Evolutionary conservation across 2,888 invertebrate species (phyloP), one percentile per base, ranked within the genome.

Genomic region (Ariolimax columbianus): DNA sequence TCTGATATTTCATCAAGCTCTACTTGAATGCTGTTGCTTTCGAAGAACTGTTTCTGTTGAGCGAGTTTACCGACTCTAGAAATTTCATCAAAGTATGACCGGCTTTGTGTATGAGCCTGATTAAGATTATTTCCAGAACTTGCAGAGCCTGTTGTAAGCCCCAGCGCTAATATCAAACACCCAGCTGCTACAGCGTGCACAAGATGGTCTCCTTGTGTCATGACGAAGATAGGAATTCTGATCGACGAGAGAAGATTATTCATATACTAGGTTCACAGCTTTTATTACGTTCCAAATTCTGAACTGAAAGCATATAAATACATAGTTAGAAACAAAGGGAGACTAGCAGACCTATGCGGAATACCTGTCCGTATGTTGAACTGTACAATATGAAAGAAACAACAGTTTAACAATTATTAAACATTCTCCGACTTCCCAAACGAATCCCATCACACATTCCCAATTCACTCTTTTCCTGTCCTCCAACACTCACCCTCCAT

Each of bases 41-140:
- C 43, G 9, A 73, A 47, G 40, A n/a, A 26, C n/a, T 73, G 26
- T n/a, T 4, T 43, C 1, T 43, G 73, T 43, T 73, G 43, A 43
- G 73, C 26, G 1, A 73, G n/a, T 14, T 30, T 73, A 30, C 11
- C 47, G 43, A 73, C 43, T 7, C 17, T n/a, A n/a, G 73, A 73
- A 4, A 73, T n/a, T 73, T 73, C n/a, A 43, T 47, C 73, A n/a
- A 73, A 73, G n/a, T 73, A 73, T 47, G 73, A 43, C 3, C 30
- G 72, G 7, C 72, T 43, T 17, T 2, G 40, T 36, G 38, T 70
- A 9, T 72, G n/a, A n/a, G n/a, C n/a, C n/a, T n/a, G n/a, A n/a
- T n/a, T n/a, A n/a, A n/a, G n/a, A n/a, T n/a, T n/a, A n/a, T n/a
- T n/a, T n/a, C n/a, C n/a, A n/a, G n/a, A n/a, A n/a, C n/a, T n/a